Percentiles rank a stretch among this genome's conserved stretches.
Evolutionary conservation across 2,888 invertebrate genomes (phyloP).

Genomic region (Sinohyriopsis cumingii): DNA sequence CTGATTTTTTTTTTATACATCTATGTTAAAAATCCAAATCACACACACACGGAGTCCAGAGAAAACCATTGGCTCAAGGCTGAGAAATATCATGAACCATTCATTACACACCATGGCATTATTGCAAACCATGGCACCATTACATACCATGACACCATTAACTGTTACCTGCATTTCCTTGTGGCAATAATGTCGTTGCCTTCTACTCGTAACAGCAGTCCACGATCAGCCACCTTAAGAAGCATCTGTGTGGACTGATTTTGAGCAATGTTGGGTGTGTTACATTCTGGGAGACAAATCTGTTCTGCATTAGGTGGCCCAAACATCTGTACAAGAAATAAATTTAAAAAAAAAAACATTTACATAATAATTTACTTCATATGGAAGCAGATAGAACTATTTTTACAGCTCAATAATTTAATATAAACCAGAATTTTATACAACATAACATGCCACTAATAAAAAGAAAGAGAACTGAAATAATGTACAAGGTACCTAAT

Average conservation of each 20-base stretch:
- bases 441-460: too few species aligned
- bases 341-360: neutral
- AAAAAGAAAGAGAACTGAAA: too few species aligned
- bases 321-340: constrained; percentile 34
- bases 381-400: too few species aligned
- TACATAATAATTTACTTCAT: neutral
- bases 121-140: too few species aligned
- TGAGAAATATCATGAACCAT: neutral
- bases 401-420: too few species aligned
- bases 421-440: too few species aligned
- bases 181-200: constrained; percentile 48
- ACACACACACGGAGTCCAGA: too few species aligned
- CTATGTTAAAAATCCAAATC: too few species aligned
- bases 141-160: neutral
- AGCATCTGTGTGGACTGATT: constrained; percentile 40
- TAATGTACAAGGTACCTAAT: too few species aligned
- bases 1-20: too few species aligned
- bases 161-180: constrained; percentile 48
- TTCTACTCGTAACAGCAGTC: constrained; percentile 36
- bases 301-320: constrained; percentile 36
- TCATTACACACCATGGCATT: too few species aligned
- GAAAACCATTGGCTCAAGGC: too few species aligned
- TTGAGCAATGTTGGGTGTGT: constrained; percentile 30
- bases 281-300: constrained; percentile 40
- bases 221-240: constrained; percentile 43